Percentiles rank a stretch among this genome's conserved stretches.
These are phyloP conservation scores for Marisa cornuarietis DNA, from an alignment of 1,140 invertebrate species.

Conservation along the genomic window DNA sequence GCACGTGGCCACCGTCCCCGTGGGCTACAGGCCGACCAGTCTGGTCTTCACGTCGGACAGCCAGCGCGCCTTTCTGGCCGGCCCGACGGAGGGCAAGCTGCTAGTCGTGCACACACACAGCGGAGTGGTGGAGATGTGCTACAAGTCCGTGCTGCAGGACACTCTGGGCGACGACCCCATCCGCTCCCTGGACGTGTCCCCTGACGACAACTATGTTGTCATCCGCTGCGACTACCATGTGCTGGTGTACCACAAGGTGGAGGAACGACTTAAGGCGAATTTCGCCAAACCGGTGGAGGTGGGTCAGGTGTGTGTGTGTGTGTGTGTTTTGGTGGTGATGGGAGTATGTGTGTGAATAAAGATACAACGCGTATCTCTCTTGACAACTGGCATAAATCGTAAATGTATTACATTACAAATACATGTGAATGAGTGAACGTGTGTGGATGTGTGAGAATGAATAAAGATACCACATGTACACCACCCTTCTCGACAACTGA, in stretches of 20 bases:
- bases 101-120: conserved; percentile 50
- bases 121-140: conserved; percentile 54
- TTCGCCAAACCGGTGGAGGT: conserved; percentile 49
- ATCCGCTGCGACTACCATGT: conserved; percentile 48
- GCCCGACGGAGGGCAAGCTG: conserved; percentile 48
- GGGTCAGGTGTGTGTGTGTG: not conserved
- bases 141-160: conserved; percentile 51
- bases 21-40: conserved; percentile 43
- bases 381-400: too few species aligned
- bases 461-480: too few species aligned
- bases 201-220: conserved; percentile 38
- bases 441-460: too few species aligned
- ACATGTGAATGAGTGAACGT: too few species aligned
- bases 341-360: too few species aligned
- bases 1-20: conserved; percentile 44
- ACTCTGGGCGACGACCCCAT: conserved; percentile 48
- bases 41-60: conserved; percentile 52
- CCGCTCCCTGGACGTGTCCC: conserved; percentile 27
- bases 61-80: conserved; percentile 46
- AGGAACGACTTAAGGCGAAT: conserved; percentile 46
- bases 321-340: too few species aligned
- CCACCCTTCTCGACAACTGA: too few species aligned
- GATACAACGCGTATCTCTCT: too few species aligned
- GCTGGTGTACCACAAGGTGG: conserved; percentile 50
- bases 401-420: too few species aligned